Evolutionary conservation across 2,888 invertebrate genomes (phyloP), one percentile per base, ranked within the genome.

Genomic region (Celastrina argiolus): DNA sequence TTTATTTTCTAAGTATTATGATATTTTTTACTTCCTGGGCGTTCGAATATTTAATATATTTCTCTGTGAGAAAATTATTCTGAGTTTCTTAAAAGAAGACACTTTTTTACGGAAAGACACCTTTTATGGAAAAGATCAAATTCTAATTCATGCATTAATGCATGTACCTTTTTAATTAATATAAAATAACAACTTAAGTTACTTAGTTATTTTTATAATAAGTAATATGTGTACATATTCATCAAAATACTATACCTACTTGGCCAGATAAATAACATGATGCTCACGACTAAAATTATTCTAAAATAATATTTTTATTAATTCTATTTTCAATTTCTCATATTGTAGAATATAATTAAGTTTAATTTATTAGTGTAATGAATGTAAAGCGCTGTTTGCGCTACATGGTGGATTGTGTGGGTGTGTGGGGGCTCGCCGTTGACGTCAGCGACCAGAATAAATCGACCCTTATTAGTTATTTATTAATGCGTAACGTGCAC

Each of bases 351-450:
- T 14, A 5, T 41, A 41, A 41, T n/a, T 41, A 41, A 39, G 8
- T 10, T n/a, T n/a, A n/a, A n/a, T n/a, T n/a, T n/a, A n/a, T n/a
- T n/a, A n/a, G n/a, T n/a, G n/a, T n/a, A n/a, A n/a, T n/a, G 5
- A 51, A 51, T 51, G 10, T 51, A 51, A 22, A 51, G 51, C 51
- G 51, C 22, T 51, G 22, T 51, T 10, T 8, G 28, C 59, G 59
- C 59, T 59, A 34, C 8, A 18, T 34, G 59, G 34, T 36, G 3
- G 12, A 10, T 18, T 26, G 14, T 14, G 39, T 61, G 39, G 61
- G 61, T 36, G 61, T 61, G 39, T 61, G 61, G 61, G 61, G 61
- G 61, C 61, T 61, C 39, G 61, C 39, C 61, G 22, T 36, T 61
- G 61, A 61, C 61, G 61, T 61, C 61, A 61, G 36, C 36, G 22